Conservation (phyloP, 2,797 vertebrate species). For the Rhabdophis nuchalis region DNA sequence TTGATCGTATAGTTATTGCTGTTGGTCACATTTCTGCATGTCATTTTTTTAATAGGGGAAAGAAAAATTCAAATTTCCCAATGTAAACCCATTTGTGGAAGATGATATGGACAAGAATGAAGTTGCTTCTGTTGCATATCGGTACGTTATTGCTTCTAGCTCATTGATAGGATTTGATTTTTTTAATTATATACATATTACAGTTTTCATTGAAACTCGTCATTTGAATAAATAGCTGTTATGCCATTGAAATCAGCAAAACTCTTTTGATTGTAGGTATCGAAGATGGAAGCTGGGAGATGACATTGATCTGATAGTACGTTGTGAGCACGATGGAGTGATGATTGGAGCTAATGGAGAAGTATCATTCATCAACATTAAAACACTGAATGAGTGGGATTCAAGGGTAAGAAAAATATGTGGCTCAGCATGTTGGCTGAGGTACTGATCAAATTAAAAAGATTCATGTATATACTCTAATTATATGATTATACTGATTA, state of each 20-base stretch:
- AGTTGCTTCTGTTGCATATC: slow-evolving; percentile 95
- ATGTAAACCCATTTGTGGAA: slow-evolving; percentile 93
- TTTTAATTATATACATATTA: accelerated
- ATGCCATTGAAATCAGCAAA: neutral
- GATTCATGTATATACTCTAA: accelerated
- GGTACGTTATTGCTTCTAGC: slow-evolving; percentile 67
- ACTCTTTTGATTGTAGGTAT: slow-evolving; percentile 73
- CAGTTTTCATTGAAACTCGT: neutral
- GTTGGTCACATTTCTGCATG: neutral
- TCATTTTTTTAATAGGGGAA: slow-evolving; percentile 74
- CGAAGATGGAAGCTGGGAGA: slow-evolving; percentile 98
- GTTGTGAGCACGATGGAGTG: slow-evolving; percentile 95
- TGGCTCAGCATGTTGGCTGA: slow-evolving; percentile 53
- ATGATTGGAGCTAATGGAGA: slow-evolving; percentile 97
- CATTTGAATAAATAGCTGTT: neutral
- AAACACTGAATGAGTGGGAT: slow-evolving; percentile 98
- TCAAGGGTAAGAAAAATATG: slow-evolving; percentile 82
- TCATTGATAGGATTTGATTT: neutral
- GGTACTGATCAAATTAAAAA: slow-evolving; percentile 41
- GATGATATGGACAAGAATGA: slow-evolving; percentile 97
- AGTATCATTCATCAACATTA: slow-evolving; percentile 96
- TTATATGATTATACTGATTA: neutral
- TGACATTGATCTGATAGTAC: slow-evolving; percentile 95
- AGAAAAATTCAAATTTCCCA: slow-evolving; percentile 91
- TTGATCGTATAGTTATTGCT: neutral